Conservation (phyloP, 2,888 invertebrate genomes). For the Cryptophagus acutangulus region DNA sequence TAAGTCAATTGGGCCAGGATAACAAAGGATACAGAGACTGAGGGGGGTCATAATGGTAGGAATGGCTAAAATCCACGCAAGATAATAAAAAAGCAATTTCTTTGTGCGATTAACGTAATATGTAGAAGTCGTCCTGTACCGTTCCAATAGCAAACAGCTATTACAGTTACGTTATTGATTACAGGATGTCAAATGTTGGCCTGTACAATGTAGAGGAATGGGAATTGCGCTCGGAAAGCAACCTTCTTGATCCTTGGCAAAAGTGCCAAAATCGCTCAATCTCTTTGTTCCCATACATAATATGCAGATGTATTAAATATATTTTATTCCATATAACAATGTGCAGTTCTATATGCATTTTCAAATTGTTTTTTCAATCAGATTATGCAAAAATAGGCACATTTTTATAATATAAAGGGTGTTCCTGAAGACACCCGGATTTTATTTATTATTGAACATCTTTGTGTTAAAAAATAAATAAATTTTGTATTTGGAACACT, state of each 20-base stretch:
- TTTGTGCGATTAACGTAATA: constrained; percentile 19
- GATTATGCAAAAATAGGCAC: too few species aligned
- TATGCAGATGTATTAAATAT: too few species aligned
- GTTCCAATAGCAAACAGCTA: constrained; percentile 9
- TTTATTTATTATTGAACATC: too few species aligned
- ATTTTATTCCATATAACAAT: too few species aligned
- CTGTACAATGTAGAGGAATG: neutral
- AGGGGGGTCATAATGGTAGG: too few species aligned
- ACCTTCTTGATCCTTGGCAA: constrained; percentile 1
- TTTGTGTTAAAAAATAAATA: too few species aligned
- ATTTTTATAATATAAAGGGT: too few species aligned
- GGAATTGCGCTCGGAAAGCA: constrained; percentile 1
- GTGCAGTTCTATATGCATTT: too few species aligned
- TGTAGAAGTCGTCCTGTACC: constrained; percentile 18
- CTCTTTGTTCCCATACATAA: neutral
- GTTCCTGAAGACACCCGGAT: too few species aligned
- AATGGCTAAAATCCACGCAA: constrained; percentile 3
- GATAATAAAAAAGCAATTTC: constrained; percentile 15
- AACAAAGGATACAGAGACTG: constrained; percentile 6
- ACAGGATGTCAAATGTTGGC: constrained; percentile 5
- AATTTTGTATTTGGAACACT: too few species aligned
- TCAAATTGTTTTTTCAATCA: too few species aligned
- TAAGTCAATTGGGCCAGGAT: constrained; percentile 11
- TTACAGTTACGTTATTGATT: constrained; percentile 9
- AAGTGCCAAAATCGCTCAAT: neutral